Conservation (phyloP, 2,888 invertebrate genomes). For the Meghimatium bilineatum region DNA sequence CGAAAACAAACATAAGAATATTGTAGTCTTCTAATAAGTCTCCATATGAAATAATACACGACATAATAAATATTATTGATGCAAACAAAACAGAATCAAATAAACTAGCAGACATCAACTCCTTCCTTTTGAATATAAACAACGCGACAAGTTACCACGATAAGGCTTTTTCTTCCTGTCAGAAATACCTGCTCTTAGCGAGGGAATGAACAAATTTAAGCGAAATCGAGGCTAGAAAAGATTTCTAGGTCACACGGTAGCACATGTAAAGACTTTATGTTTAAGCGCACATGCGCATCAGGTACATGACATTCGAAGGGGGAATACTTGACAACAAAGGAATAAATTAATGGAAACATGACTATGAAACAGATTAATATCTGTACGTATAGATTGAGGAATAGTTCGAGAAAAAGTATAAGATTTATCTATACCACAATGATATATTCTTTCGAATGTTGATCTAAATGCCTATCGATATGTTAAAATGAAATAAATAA, state of each 20-base stretch:
- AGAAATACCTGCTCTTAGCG: too few relatives aligned
- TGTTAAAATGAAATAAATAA: too few relatives aligned
- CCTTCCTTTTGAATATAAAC: neutral
- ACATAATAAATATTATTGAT: neutral
- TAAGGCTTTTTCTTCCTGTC: too few relatives aligned
- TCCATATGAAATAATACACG: neutral
- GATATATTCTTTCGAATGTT: too few relatives aligned
- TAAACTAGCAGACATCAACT: neutral
- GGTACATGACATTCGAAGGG: neutral
- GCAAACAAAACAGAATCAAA: neutral
- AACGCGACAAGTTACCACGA: neutral
- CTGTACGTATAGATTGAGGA: too few relatives aligned
- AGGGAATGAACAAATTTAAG: too few relatives aligned
- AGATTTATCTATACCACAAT: too few relatives aligned
- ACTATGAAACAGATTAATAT: too few relatives aligned
- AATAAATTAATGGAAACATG: neutral
- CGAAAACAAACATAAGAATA: too few relatives aligned
- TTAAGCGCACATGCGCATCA: neutral
- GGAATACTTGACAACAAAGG: neutral
- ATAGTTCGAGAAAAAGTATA: too few relatives aligned
- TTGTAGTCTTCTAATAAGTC: too few relatives aligned
- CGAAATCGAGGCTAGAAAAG: neutral
- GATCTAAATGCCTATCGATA: too few relatives aligned
- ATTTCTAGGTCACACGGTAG: neutral
- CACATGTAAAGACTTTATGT: neutral